Base-by-base conservation (phyloP, 2,797 vertebrate genomes). In the Cossypha dichroa region DNA sequence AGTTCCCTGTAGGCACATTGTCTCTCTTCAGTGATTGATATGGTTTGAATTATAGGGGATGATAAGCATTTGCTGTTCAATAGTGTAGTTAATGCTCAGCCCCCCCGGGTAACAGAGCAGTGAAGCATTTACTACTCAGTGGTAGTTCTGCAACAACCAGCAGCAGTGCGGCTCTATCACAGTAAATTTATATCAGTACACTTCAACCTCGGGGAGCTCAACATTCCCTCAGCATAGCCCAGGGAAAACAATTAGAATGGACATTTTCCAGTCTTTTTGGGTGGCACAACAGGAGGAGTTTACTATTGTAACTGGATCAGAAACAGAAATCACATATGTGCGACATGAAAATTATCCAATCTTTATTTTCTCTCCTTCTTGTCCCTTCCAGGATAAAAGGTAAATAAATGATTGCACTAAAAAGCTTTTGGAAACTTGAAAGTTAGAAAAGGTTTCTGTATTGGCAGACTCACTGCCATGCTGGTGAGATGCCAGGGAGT, bases 31-130 rank as follows among this genome's bases (percentile, higher is more conserved):
- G 66, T 98, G 96, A 97, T 95, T 96, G 93, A 94, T 95, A 89
- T 68, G 77, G 89, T 95, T 92, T 90, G 95, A 97, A 94, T 88
- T 83, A 91, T 81, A 84, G 85, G 67, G 85, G 67, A 94, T 90
- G 96, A 96, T 96, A 94, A 94, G 94, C 86, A 93, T 95, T 97
- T 92, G 88, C 94, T 96, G 94, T 95, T 97, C 96, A 95, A 81
- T 85, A 94, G 95, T 91, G 96, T 97, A 95, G 94, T 97, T 97
- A 98, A 98, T 97, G 87, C 86, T 96, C 91, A 96, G 92, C 94
- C 88, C 80, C 88, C 86, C 75, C n/a, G 88, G 96, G 94, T 76
- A 93, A 85, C 79, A 94, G 75, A 93, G 93, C 96, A 97, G 63
- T 74, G 95, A 96, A 95, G 95, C 97, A 92, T 97, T 90, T 88